These are phyloP conservation scores for Drosophila oshimai DNA, from an alignment of 1,140 invertebrate genomes.

Conservation along the genomic window DNA sequence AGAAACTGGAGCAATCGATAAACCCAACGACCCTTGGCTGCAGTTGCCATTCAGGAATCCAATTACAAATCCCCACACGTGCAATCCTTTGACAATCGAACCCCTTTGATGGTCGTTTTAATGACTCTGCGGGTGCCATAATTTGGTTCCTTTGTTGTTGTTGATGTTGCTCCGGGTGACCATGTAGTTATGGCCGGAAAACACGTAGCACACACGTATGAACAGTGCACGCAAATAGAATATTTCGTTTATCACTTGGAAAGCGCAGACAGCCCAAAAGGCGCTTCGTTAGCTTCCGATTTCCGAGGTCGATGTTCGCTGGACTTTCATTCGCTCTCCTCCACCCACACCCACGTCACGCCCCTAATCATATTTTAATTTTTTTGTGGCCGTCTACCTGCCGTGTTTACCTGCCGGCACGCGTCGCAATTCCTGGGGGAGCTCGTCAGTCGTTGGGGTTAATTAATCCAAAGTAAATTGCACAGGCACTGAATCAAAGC, in stretches of 20 bases:
- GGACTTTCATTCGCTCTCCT: neutral
- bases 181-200: slow-evolving; percentile 36
- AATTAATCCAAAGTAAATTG: slow-evolving; percentile 24
- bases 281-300: slow-evolving; percentile 36
- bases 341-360: too few species aligned
- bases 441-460: neutral
- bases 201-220: slow-evolving; percentile 13
- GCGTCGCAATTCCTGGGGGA: neutral
- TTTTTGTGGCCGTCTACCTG: slow-evolving; percentile 7
- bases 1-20: slow-evolving; percentile 50
- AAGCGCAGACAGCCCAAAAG: slow-evolving; percentile 8
- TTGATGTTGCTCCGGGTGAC: slow-evolving; percentile 26
- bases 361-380: slow-evolving; percentile 4
- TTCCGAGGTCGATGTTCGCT: slow-evolving; percentile 53
- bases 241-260: slow-evolving; percentile 14
- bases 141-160: neutral
- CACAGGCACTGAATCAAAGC: neutral
- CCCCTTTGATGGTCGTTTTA: slow-evolving; percentile 10
- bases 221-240: slow-evolving; percentile 42
- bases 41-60: slow-evolving; percentile 14
- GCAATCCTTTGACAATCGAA: slow-evolving; percentile 22
- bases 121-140: slow-evolving; percentile 34
- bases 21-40: neutral
- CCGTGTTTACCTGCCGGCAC: slow-evolving; percentile 12
- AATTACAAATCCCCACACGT: neutral